A percentile compares a stretch with the other conserved stretches of the same genome.
Conservation (phyloP, 2,888 invertebrate genomes). For the Synergus itoensis region DNA sequence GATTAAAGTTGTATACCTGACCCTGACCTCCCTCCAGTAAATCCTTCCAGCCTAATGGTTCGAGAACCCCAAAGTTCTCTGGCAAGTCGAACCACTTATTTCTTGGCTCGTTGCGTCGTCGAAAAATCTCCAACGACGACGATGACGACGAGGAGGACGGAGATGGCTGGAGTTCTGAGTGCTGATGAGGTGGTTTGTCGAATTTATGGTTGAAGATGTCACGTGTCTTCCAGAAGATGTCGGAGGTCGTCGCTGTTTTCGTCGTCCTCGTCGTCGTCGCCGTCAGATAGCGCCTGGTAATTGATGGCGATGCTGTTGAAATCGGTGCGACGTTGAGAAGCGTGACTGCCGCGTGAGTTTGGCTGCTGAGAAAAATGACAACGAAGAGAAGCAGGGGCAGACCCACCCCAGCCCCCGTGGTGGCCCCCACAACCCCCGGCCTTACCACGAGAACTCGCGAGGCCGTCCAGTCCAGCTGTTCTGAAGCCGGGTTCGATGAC, state of each 20-base stretch:
- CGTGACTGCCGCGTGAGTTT: conserved; percentile 62
- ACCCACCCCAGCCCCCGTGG: conserved; percentile 74
- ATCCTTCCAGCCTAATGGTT: conserved; percentile 9
- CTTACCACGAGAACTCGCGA: conserved; percentile 58
- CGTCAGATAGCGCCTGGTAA: conserved; percentile 13
- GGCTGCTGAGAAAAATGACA: conserved; percentile 68
- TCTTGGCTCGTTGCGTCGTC: conserved; percentile 39
- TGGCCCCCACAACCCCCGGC: conserved; percentile 70
- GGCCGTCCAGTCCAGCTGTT: conserved; percentile 52
- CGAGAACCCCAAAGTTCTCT: conserved; percentile 23
- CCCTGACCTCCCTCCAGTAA: not conserved
- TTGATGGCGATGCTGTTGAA: conserved; percentile 14
- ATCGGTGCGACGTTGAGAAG: conserved; percentile 61
- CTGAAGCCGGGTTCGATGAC: conserved; percentile 48
- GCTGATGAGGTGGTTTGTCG: not conserved
- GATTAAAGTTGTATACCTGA: conserved; percentile 3
- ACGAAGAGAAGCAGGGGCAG: conserved; percentile 73
- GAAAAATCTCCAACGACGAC: conserved; percentile 45
- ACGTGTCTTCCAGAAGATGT: not conserved
- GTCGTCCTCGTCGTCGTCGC: conserved; percentile 12
- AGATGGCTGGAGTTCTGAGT: not conserved
- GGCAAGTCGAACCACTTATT: conserved; percentile 12
- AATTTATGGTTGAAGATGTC: not conserved
- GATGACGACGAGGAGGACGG: conserved; percentile 50
- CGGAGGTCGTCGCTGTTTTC: not conserved